Evolutionary conservation across 2,797 vertebrate genomes (phyloP).

Genomic region (Epinephelus awoara): DNA sequence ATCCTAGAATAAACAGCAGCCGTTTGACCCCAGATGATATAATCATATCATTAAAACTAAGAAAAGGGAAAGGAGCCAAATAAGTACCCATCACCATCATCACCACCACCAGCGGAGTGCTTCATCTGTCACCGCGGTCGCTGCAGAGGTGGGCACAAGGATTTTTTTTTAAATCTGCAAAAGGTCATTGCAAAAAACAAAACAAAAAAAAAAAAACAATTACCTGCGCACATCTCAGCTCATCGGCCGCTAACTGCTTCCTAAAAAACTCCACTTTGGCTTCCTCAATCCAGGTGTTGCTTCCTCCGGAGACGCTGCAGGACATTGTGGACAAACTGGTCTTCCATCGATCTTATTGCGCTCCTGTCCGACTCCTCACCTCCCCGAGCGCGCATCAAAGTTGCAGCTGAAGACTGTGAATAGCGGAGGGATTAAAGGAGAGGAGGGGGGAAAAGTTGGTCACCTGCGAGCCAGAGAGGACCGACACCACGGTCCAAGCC

Average conservation of each 20-base stretch:
- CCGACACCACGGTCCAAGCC: constrained; percentile 88
- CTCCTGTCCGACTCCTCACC: constrained; percentile 48
- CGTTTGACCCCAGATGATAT: constrained; percentile 66
- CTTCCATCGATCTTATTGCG: constrained; percentile 52
- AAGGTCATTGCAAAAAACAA: constrained; percentile 50
- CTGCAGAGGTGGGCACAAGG: constrained; percentile 78
- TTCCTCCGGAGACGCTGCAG: constrained; percentile 51
- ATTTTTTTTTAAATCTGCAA: constrained; percentile 56
- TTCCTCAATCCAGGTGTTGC: constrained; percentile 77
- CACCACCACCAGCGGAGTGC: constrained; percentile 46
- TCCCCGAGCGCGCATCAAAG: constrained; percentile 45
- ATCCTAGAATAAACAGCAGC: constrained; percentile 66
- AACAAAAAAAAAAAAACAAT: constrained; percentile 5
- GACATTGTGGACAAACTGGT: constrained; percentile 67
- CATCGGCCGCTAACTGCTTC: constrained; percentile 34
- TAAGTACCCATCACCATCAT: constrained; percentile 35
- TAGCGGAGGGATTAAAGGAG: constrained; percentile 52
- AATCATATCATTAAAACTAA: constrained; percentile 58
- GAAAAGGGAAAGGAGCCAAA: constrained; percentile 42
- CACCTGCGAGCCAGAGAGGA: constrained; percentile 79
- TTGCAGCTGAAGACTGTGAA: constrained; percentile 50
- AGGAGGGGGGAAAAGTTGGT: constrained; percentile 59
- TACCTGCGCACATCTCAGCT: constrained; percentile 40
- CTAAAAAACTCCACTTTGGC: constrained; percentile 67
- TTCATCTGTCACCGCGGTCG: constrained; percentile 68